Conservation (phyloP, 2,113 vertebrate genomes). For the Daboia siamensis region DNA sequence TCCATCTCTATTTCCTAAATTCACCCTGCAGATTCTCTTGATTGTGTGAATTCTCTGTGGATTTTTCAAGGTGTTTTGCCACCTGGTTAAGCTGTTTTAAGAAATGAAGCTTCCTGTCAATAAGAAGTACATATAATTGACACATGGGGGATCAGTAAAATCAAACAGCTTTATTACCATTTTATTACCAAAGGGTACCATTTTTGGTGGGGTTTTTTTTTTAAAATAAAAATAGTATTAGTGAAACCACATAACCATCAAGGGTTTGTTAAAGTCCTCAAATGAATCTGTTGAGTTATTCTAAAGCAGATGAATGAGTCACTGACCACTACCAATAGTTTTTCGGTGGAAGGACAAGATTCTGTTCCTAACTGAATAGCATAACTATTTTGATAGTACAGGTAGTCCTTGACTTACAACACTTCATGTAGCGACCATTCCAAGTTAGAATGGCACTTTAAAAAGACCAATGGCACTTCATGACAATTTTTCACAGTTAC, state of each 20-base stretch:
- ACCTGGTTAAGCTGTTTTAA: background rate
- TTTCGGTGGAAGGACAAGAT: fast-evolving
- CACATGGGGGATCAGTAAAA: background rate
- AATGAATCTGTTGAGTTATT: background rate
- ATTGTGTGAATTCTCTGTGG: background rate
- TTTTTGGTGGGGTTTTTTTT: background rate
- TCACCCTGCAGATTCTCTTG: background rate
- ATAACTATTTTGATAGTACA: background rate
- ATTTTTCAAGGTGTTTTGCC: background rate
- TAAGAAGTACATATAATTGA: background rate
- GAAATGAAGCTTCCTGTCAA: background rate
- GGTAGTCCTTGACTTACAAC: background rate
- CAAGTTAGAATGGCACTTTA: background rate
- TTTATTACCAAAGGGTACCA: too few relatives aligned
- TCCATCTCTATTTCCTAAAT: background rate
- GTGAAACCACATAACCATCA: background rate
- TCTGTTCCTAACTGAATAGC: background rate
- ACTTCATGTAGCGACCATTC: background rate
- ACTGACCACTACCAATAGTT: background rate
- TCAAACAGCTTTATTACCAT: background rate
- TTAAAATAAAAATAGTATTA: background rate
- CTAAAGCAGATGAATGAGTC: background rate
- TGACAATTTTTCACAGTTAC: too few relatives aligned
- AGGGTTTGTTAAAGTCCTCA: background rate
- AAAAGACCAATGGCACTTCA: background rate